Evolutionary conservation across 2,113 vertebrate species (phyloP).

Genomic region (Thunnus maccoyii): DNA sequence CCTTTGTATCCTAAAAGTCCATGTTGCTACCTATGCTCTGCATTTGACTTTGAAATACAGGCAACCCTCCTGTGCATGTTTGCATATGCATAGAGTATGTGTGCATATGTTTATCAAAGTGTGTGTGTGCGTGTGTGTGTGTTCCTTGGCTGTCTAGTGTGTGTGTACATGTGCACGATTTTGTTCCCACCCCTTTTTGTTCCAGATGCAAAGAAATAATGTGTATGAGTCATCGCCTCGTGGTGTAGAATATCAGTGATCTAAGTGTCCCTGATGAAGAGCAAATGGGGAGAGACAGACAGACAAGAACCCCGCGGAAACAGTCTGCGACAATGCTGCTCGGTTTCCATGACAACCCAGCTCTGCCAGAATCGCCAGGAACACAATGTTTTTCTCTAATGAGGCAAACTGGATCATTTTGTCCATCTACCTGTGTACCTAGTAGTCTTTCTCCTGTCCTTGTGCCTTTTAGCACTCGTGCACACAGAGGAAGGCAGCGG

Average conservation of each 20-base stretch:
- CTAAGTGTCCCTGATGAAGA: conserved; percentile 69
- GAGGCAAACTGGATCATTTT: conserved; percentile 75
- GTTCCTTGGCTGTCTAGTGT: neutral
- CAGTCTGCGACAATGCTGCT: conserved; percentile 66
- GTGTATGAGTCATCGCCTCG: conserved; percentile 75
- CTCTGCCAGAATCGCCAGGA: conserved; percentile 47
- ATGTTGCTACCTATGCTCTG: neutral
- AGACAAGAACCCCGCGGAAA: conserved; percentile 58
- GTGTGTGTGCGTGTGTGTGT: neutral
- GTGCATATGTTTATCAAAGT: neutral
- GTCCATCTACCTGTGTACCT: conserved; percentile 74
- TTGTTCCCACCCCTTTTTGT: conserved; percentile 40
- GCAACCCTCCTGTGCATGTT: neutral
- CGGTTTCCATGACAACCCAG: conserved; percentile 75
- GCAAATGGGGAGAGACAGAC: conserved; percentile 67
- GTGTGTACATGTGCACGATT: conserved; percentile 11
- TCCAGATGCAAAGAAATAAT: conserved; percentile 61
- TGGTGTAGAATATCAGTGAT: conserved; percentile 70
- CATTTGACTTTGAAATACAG: neutral
- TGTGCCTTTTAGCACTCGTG: conserved; percentile 41
- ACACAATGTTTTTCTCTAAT: conserved; percentile 71
- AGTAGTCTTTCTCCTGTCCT: conserved; percentile 31
- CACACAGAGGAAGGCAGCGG: conserved; percentile 21
- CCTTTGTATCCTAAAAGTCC: neutral
- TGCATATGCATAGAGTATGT: neutral